A percentile compares a stretch with the other conserved stretches of the same genome.
Evolutionary conservation across 2,888 invertebrate species (phyloP).

Genomic region (Orchesellides sinensis): DNA sequence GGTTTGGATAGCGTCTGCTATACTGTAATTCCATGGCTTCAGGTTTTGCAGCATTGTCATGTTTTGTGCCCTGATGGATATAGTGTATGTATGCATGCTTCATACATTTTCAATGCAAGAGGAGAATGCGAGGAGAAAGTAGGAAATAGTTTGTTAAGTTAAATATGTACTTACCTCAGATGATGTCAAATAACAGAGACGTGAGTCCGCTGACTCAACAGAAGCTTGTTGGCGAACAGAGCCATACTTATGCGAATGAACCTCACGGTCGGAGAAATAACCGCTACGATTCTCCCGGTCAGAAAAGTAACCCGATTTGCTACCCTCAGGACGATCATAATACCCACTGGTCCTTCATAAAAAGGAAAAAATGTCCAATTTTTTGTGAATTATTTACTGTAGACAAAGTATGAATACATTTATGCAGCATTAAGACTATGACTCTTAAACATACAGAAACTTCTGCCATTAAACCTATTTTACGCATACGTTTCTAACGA

Average conservation of each 20-base stretch:
- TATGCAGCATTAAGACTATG: too few species aligned
- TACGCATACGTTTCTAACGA: too few species aligned
- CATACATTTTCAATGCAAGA: conserved; percentile 35
- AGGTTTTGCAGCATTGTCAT: not conserved
- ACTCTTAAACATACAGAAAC: too few species aligned
- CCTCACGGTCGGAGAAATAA: conserved; percentile 93
- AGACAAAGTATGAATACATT: conserved; percentile 1
- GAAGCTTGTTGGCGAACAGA: conserved; percentile 93
- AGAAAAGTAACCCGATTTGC: conserved; percentile 74
- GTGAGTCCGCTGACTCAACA: conserved; percentile 94
- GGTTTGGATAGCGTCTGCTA: conserved; percentile 19
- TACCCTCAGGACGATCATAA: conserved; percentile 80
- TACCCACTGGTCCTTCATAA: conserved; percentile 82
- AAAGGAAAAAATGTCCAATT: conserved; percentile 6
- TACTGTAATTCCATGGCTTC: too few species aligned
- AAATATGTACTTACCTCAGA: conserved; percentile 86
- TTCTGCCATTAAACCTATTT: too few species aligned
- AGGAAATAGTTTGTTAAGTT: conserved; percentile 35
- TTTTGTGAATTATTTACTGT: conserved; percentile 44
- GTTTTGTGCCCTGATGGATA: too few species aligned
- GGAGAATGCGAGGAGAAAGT: not conserved
- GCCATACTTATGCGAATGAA: conserved; percentile 81
- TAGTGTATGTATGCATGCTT: not conserved
- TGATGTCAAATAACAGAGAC: conserved; percentile 95
- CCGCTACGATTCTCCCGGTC: conserved; percentile 74